Base-by-base conservation (phyloP, 2,888 invertebrate genomes). In the Rhagonycha fulva region DNA sequence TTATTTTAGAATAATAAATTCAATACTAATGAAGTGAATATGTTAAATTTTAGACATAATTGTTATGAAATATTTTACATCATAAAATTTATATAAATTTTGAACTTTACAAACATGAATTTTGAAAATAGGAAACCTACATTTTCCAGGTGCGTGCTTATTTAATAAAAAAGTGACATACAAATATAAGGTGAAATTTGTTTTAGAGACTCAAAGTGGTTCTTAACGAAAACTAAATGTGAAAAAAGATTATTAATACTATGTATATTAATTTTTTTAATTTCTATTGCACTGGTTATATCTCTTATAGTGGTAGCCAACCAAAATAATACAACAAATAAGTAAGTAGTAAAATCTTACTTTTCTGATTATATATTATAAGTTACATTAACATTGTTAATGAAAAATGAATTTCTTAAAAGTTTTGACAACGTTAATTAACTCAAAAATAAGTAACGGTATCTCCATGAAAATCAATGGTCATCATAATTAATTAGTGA, bases 181-280 rank as follows among this genome's bases (percentile, higher is more conserved):
- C 7, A 12, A 7, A n/a, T n/a, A 1, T 2, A n/a, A 47, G 2
- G 7, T 2, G n/a, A 2, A n/a, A 47, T 7, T 47, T 68, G 9
- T 90, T 90, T 62, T 88, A 94, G 94, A 89, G 93, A 94, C 87
- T 93, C 94, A 82, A 93, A 93, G 88, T 94, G 94, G 94, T 94
- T 94, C 94, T 92, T 92, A 81, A 90, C 94, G 78, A 90, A 94
- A 81, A 94, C 93, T 62, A 90, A 92, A 80, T 88, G 94, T 89
- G 94, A 95, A 87, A 89, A 93, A 81, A 90, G 92, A 62, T 88
- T 95, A 81, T 92, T 93, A 76, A 85, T 92, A 71, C 86, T 91
- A 9, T 89, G 77, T 88, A 92, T 68, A 89, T 24, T 66, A 66
- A 66, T 66, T 24, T 66, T 66, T 24, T 24, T 66, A 66, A 24